Conservation (phyloP, 2,797 vertebrate species). For the Amazonetta brasiliensis region DNA sequence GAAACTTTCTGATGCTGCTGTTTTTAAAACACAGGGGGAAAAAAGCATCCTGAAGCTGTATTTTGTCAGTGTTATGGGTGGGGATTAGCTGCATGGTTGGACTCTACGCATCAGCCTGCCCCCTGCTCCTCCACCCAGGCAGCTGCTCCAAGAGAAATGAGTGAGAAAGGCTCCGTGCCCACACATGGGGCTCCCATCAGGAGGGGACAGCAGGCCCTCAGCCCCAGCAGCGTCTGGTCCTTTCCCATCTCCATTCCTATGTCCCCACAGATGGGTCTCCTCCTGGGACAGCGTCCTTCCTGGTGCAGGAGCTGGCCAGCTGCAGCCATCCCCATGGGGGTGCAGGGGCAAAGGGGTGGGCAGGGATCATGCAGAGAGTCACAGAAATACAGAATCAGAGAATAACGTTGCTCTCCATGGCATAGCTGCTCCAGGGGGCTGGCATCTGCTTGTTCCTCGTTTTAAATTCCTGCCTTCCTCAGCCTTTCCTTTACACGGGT, state of each 20-base stretch:
- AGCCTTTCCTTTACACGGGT: slow-evolving; percentile 15
- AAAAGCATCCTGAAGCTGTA: neutral
- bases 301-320: neutral
- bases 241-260: neutral
- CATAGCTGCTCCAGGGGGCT: neutral
- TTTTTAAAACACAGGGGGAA: neutral
- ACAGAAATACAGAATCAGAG: neutral
- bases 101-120: neutral
- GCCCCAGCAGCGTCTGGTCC: neutral
- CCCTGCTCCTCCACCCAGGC: neutral
- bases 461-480: slow-evolving; percentile 25
- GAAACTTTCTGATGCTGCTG: neutral
- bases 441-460: slow-evolving; percentile 6
- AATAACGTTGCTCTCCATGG: neutral
- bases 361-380: neutral
- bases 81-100: neutral
- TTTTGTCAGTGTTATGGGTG: neutral
- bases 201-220: rapidly evolving
- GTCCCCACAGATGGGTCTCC: neutral
- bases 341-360: neutral
- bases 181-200: neutral
- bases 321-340: neutral
- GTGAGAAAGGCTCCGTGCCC: neutral
- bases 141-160: neutral
- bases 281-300: neutral